phyloP scores from a whole-genome alignment of 2,113 vertebrate genomes.

The Aspidoscelis tigris region DNA sequence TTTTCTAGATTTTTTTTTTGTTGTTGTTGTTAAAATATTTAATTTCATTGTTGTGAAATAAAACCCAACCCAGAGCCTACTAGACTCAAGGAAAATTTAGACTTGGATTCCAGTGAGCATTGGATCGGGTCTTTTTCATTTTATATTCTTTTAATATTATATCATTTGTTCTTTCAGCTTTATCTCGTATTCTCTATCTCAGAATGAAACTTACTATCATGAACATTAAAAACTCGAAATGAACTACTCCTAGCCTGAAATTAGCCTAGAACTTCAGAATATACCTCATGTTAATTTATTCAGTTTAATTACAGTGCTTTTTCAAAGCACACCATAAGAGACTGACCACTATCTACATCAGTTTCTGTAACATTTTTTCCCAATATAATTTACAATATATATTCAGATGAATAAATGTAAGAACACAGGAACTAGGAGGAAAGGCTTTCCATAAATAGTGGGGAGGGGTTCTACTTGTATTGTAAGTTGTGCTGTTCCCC shows the following conservation, averaged over 20 bases:
- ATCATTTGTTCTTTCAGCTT: slow-evolving; percentile 12
- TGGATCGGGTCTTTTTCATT: slow-evolving; percentile 38
- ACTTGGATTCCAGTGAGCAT: slow-evolving; percentile 32
- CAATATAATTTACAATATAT: background rate
- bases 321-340: background rate
- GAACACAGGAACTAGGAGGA: too few species aligned
- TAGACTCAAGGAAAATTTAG: slow-evolving; percentile 15
- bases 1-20: slow-evolving; percentile 44
- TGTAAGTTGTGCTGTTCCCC: background rate
- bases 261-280: slow-evolving; percentile 28
- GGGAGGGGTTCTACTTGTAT: background rate
- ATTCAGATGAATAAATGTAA: too few species aligned
- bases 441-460: background rate
- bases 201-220: slow-evolving; percentile 46
- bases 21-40: slow-evolving; percentile 57
- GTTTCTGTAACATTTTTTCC: background rate
- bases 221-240: slow-evolving; percentile 30
- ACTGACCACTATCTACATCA: background rate
- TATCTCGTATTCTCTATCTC: slow-evolving; percentile 54
- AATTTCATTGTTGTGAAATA: slow-evolving; percentile 26
- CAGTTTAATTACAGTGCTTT: background rate
- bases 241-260: background rate
- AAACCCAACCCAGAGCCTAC: slow-evolving; percentile 38
- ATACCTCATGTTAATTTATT: slow-evolving; percentile 7
- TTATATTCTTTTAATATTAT: slow-evolving; percentile 40